Evolutionary conservation across 2,797 vertebrate genomes (phyloP), one percentile per base, ranked within the genome.

Genomic region (Danionella dracula): DNA sequence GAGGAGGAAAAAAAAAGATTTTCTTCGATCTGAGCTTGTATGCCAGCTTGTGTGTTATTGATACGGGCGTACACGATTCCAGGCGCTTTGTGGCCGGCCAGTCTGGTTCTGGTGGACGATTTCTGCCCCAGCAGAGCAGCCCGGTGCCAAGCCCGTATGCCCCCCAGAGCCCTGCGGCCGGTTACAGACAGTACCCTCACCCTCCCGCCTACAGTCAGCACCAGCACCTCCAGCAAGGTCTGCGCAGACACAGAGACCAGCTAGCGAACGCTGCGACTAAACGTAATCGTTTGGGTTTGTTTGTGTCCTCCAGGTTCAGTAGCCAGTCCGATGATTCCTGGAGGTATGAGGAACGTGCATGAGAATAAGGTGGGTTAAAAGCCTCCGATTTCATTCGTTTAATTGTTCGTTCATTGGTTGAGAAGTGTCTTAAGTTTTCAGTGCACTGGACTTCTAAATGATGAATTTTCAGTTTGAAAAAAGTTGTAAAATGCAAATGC

Each of bases 61-160:
- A n/a, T n/a, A n/a, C n/a, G n/a, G n/a, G n/a, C n/a, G n/a, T n/a
- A n/a, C n/a, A n/a, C n/a, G 23, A 1, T 72, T 55, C 64, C 80
- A 96, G 94, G 81, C 90, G 93, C 69, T 97, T 95, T 82, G 94
- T 94, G 82, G 88, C 93, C 42, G 92, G 93, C 32, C 93, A 92
- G 71, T 87, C 92, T 66, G 93, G 92, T 82, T 93, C 95, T 81
- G 91, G 92, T 85, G 93, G 90, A 85, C 90, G 94, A 84, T 98
- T 94, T 82, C 88, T 96, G 84, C 90, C 92, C 82, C 94, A 95
- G 79, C 94, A 96, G 86, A 94, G 89, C 80, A 98, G 96, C 86
- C 96, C 95, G 72, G 96, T 96, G 80, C 94, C 95, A 80, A 97
- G 95, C 84, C 96, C 95, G 23, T 98, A 98, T 83, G 93, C 94